These are phyloP conservation scores for Siniperca obscura DNA, from an alignment of 2,797 vertebrate genomes.

Conservation along the genomic window DNA sequence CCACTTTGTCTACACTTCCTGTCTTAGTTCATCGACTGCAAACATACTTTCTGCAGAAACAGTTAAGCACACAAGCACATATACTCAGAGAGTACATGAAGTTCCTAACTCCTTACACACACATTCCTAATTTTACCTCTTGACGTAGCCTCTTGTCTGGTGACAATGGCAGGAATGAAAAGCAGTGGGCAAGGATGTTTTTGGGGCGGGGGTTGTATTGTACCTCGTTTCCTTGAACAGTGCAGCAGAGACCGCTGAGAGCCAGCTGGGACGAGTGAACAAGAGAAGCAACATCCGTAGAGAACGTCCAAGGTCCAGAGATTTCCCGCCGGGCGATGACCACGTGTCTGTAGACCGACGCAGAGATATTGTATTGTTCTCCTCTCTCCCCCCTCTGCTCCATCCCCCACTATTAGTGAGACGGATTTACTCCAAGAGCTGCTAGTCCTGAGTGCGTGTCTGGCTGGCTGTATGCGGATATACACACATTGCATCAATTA, in stretches of 20 bases:
- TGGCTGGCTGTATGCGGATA: slow-evolving; percentile 52
- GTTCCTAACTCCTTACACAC: slow-evolving; percentile 50
- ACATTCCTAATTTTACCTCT: slow-evolving; percentile 74
- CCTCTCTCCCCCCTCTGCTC: slow-evolving; percentile 30
- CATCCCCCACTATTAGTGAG: slow-evolving; percentile 69
- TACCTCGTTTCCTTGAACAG: slow-evolving; percentile 81
- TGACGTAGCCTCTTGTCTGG: slow-evolving; percentile 74
- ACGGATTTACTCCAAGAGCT: slow-evolving; percentile 78
- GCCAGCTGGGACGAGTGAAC: slow-evolving; percentile 58
- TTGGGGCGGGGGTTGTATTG: slow-evolving; percentile 69
- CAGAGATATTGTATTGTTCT: slow-evolving; percentile 76
- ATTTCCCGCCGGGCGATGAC: slow-evolving; percentile 66
- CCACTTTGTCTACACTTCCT: slow-evolving; percentile 55
- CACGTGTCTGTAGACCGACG: slow-evolving; percentile 60
- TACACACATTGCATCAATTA: slow-evolving; percentile 55
- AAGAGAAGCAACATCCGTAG: slow-evolving; percentile 63
- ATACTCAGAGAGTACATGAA: slow-evolving; percentile 68
- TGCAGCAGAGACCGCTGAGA: slow-evolving; percentile 46
- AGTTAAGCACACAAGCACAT: slow-evolving; percentile 3
- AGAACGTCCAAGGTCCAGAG: slow-evolving; percentile 63
- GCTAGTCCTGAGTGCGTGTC: slow-evolving; percentile 60
- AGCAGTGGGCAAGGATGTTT: slow-evolving; percentile 77
- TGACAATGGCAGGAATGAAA: slow-evolving; percentile 86
- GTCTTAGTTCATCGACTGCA: slow-evolving; percentile 8
- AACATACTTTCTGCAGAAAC: slow-evolving; percentile 44